These are phyloP conservation scores for Zalophus californianus DNA, from an alignment of 2,797 vertebrate species.

Conservation along the genomic window DNA sequence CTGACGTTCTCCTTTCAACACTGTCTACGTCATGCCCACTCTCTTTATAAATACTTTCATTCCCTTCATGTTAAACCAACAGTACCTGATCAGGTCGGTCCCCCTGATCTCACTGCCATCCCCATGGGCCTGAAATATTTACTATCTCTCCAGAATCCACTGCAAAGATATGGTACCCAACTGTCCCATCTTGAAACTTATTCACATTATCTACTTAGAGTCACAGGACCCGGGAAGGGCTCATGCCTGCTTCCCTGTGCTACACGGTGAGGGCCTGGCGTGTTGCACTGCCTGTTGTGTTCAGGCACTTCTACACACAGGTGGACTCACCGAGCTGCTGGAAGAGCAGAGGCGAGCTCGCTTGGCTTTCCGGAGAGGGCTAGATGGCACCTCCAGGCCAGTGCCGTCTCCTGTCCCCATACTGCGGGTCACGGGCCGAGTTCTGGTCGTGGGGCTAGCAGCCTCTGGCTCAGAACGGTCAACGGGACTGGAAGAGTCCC, in stretches of 20 bases:
- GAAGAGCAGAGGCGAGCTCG: conserved; percentile 92
- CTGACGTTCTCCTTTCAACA: not conserved
- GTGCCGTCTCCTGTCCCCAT: conserved; percentile 91
- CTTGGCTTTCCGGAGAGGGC: conserved; percentile 91
- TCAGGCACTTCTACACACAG: not conserved
- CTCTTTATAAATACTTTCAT: not conserved
- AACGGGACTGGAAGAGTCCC: conserved; percentile 90
- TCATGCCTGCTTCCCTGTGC: not conserved
- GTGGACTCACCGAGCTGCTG: conserved; percentile 91
- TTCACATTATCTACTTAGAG: not conserved
- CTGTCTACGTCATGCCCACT: not conserved
- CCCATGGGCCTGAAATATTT: not conserved
- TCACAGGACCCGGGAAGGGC: not conserved
- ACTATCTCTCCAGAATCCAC: not conserved
- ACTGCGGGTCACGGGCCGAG: conserved; percentile 92
- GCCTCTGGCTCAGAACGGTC: conserved; percentile 89
- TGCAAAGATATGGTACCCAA: not conserved
- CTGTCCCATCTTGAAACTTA: not conserved
- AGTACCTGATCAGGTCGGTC: not conserved
- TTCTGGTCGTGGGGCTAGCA: conserved; percentile 87
- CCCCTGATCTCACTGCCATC: not conserved
- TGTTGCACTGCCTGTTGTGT: not conserved
- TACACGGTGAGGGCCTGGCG: fast-evolving
- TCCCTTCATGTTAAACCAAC: not conserved
- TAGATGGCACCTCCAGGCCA: conserved; percentile 84